Evolutionary conservation across 1,140 invertebrate genomes (phyloP).

Genomic region (Xylocopa sonorina): DNA sequence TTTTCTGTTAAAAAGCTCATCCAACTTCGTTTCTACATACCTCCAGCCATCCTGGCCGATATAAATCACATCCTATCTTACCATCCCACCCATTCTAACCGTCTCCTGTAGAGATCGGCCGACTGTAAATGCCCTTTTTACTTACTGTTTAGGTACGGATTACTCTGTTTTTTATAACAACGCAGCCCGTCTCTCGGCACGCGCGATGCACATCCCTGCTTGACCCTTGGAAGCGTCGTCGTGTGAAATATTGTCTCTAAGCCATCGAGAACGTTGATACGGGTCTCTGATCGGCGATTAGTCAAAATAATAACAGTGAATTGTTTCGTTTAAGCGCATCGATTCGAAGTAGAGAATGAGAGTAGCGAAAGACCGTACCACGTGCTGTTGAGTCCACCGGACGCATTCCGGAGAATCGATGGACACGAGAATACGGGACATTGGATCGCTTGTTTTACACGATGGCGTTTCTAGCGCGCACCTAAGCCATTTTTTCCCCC

Average conservation of each 20-base stretch:
- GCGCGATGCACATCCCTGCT: constrained; percentile 72
- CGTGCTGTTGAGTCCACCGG: constrained; percentile 68
- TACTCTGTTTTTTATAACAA: constrained; percentile 75
- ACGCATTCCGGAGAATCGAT: constrained; percentile 76
- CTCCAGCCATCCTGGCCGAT: constrained; percentile 1
- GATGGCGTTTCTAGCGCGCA: constrained; percentile 73
- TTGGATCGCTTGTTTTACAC: constrained; percentile 30
- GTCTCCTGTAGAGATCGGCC: constrained; percentile 73
- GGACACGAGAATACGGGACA: constrained; percentile 38
- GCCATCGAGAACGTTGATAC: not conserved
- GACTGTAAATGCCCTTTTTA: constrained; percentile 76
- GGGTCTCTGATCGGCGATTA: not conserved
- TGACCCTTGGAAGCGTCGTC: constrained; percentile 61
- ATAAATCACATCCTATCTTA: not conserved
- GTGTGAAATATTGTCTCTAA: not conserved
- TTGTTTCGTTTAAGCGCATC: constrained; percentile 15
- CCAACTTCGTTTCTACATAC: constrained; percentile 29
- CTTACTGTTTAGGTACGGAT: constrained; percentile 81
- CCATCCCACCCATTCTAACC: not conserved
- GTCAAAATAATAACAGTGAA: too few species aligned
- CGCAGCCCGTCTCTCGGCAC: constrained; percentile 78
- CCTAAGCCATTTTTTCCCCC: constrained; percentile 43
- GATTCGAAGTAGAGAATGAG: not conserved
- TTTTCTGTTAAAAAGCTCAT: constrained; percentile 27
- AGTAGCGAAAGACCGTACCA: constrained; percentile 35